Conservation (phyloP, 2,888 invertebrate genomes). For the Prionchulus punctatus region DNA sequence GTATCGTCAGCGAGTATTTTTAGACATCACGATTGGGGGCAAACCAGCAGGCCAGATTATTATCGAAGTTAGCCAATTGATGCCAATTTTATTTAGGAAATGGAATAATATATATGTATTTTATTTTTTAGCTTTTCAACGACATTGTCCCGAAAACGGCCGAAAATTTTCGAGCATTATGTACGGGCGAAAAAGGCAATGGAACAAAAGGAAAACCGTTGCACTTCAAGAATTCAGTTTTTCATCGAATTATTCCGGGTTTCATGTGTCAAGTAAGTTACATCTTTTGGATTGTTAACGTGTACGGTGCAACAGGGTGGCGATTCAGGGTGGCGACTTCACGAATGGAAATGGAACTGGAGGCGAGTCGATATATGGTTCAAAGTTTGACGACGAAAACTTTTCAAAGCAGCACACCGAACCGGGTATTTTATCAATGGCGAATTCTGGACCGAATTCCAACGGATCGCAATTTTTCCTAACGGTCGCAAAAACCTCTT, state of each 20-base stretch:
- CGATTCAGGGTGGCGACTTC: constrained; percentile 59
- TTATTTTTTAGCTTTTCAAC: constrained; percentile 43
- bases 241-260: constrained; percentile 22
- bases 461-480: constrained; percentile 96
- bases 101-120: not conserved
- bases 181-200: constrained; percentile 47
- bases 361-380: constrained; percentile 89
- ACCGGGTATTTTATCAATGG: constrained; percentile 77
- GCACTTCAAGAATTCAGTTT: constrained; percentile 22
- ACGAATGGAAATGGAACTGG: constrained; percentile 66
- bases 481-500: constrained; percentile 65
- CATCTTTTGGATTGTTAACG: not conserved
- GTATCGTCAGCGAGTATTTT: too few relatives aligned
- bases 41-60: constrained; percentile 23
- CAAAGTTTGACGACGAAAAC: constrained; percentile 90
- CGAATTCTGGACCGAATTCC: constrained; percentile 84
- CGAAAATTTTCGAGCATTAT: constrained; percentile 88
- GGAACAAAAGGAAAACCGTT: constrained; percentile 18
- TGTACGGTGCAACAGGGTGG: too few relatives aligned
- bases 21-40: constrained; percentile 25
- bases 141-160: constrained; percentile 74
- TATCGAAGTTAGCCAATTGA: constrained; percentile 37
- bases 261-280: constrained; percentile 20
- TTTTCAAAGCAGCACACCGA: constrained; percentile 83
- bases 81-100: not conserved